Percentiles rank a stretch among this genome's conserved stretches.
Evolutionary conservation across 2,888 invertebrate genomes (phyloP).

Genomic region (Lordiphosa andalusiaca): DNA sequence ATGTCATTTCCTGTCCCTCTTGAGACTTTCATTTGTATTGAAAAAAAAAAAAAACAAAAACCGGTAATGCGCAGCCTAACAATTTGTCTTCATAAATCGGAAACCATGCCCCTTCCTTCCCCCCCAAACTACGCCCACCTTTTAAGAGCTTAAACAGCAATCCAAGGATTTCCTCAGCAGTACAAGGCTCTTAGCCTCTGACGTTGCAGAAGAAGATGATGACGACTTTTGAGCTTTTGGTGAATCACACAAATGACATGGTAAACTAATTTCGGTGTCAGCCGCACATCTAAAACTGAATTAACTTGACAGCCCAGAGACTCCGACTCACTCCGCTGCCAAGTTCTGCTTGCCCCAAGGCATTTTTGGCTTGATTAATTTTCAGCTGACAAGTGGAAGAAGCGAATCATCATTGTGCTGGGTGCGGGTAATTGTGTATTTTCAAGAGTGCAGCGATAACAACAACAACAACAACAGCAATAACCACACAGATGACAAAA

Average conservation of each 20-base stretch:
- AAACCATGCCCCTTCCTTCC: constrained; percentile 21
- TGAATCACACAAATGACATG: constrained; percentile 54
- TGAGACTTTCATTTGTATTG: constrained; percentile 8
- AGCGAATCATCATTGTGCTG: constrained; percentile 53
- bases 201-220: constrained; percentile 1
- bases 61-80: constrained; percentile 15
- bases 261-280: constrained; percentile 68
- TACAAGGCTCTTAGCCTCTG: constrained; percentile 24
- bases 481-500: constrained; percentile 20
- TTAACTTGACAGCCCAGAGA: constrained; percentile 45
- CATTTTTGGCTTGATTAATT: constrained; percentile 61
- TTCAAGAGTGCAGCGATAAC: constrained; percentile 45
- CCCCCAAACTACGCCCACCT: constrained; percentile 10
- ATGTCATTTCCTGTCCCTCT: constrained; percentile 10
- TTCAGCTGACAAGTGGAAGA: constrained; percentile 59
- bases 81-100: constrained; percentile 43
- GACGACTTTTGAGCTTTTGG: constrained; percentile 35
- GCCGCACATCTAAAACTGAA: constrained; percentile 59
- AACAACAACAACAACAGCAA: constrained; percentile 23
- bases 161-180: constrained; percentile 18
- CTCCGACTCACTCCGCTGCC: neutral
- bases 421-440: constrained; percentile 56
- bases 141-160: constrained; percentile 37
- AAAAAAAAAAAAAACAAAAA: constrained; percentile 5
- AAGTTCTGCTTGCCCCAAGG: constrained; percentile 40